phyloP scores from a whole-genome alignment of 1,140 invertebrate species.

The Homarus americanus region DNA sequence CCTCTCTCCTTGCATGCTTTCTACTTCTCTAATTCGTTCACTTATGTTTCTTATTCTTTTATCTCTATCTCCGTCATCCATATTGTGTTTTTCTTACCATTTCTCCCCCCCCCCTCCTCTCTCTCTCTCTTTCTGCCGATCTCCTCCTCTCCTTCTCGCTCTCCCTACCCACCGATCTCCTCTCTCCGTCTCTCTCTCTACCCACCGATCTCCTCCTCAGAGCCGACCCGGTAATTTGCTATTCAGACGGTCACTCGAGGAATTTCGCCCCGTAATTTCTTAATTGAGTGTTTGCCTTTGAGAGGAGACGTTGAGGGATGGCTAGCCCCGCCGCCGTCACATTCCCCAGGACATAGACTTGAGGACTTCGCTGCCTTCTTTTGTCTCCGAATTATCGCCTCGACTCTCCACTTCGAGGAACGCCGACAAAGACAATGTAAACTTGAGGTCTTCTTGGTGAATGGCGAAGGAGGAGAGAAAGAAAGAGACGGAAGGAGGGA shows the following conservation, averaged over 20 bases:
- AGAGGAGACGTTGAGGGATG: conserved; percentile 49
- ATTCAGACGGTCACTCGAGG: conserved; percentile 47
- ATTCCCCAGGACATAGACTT: background rate
- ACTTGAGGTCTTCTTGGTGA: conserved; percentile 23
- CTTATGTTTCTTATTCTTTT: background rate
- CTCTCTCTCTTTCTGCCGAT: background rate
- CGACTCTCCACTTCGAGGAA: conserved; percentile 21
- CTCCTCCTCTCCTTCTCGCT: conserved; percentile 1
- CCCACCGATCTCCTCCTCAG: background rate
- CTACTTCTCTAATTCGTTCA: background rate
- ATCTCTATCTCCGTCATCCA: background rate
- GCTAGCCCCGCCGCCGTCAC: conserved; percentile 19
- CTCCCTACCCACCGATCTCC: too few relatives aligned
- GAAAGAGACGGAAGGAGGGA: background rate
- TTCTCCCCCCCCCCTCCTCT: background rate
- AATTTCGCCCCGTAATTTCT: conserved; percentile 59
- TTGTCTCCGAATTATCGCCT: conserved; percentile 42
- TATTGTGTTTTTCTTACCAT: background rate
- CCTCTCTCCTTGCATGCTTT: conserved; percentile 1
- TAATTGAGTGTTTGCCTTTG: conserved; percentile 57
- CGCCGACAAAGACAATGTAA: conserved; percentile 41
- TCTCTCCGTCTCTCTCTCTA: background rate
- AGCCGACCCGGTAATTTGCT: conserved; percentile 50
- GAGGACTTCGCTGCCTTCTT: conserved; percentile 43
- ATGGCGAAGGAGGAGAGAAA: background rate